These are phyloP conservation scores for Allacma fusca DNA, from an alignment of 2,888 invertebrate species.

Conservation along the genomic window DNA sequence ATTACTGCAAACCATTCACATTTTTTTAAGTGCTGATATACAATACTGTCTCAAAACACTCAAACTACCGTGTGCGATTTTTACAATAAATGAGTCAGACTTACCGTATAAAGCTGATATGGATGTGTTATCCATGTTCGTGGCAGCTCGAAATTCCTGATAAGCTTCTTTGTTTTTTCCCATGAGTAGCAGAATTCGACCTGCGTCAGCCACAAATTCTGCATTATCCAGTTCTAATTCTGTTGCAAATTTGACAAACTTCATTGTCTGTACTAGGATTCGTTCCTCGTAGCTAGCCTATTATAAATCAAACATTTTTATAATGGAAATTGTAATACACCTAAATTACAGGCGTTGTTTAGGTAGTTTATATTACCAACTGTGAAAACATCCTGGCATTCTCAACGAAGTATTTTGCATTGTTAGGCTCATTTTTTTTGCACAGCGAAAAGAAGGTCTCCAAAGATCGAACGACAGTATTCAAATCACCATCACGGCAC, in stretches of 20 bases:
- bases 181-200: slow-evolving; percentile 78
- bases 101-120: slow-evolving; percentile 72
- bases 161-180: slow-evolving; percentile 80
- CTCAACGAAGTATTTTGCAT: slow-evolving; percentile 75
- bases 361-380: too few relatives aligned
- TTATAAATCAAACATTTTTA: background rate
- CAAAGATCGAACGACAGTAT: slow-evolving; percentile 75
- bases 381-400: slow-evolving; percentile 73
- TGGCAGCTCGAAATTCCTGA: slow-evolving; percentile 79
- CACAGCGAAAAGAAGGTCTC: slow-evolving; percentile 74
- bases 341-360: too few relatives aligned
- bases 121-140: slow-evolving; percentile 84
- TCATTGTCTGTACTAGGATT: slow-evolving; percentile 77
- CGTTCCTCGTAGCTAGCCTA: slow-evolving; percentile 65
- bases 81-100: too few relatives aligned
- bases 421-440: slow-evolving; percentile 79
- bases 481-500: slow-evolving; percentile 79
- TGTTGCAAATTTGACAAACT: slow-evolving; percentile 80
- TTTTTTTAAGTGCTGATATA: too few relatives aligned
- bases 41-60: too few relatives aligned
- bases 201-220: slow-evolving; percentile 81
- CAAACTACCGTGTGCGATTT: too few relatives aligned
- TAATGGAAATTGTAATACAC: background rate
- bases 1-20: too few relatives aligned
- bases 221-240: slow-evolving; percentile 75